Evolutionary conservation across 2,113 vertebrate species (phyloP).

Genomic region (Nothoprocta pentlandii): DNA sequence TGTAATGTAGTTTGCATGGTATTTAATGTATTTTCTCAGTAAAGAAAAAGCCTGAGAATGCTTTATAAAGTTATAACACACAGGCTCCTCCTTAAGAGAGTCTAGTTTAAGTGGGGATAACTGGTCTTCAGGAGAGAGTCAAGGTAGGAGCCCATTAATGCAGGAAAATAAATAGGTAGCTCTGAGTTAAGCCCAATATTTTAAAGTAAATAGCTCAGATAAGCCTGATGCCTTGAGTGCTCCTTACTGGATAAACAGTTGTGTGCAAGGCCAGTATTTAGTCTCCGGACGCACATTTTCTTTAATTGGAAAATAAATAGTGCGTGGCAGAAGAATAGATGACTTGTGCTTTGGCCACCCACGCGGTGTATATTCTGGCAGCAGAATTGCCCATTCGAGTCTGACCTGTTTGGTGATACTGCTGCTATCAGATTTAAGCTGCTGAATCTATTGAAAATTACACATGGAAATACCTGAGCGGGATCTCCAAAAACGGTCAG

Average conservation of each 20-base stretch:
- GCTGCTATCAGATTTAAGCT: neutral
- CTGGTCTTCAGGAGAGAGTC: slow-evolving; percentile 10
- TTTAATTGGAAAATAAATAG: slow-evolving; percentile 67
- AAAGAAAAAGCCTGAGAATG: neutral
- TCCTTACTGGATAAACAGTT: slow-evolving; percentile 58
- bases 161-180: slow-evolving; percentile 44
- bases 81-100: neutral
- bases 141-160: slow-evolving; percentile 5
- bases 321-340: slow-evolving; percentile 52
- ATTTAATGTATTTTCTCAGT: neutral
- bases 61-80: slow-evolving; percentile 5
- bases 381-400: slow-evolving; percentile 13
- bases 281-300: slow-evolving; percentile 41
- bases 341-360: slow-evolving; percentile 51
- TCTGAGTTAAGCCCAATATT: slow-evolving; percentile 27
- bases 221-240: slow-evolving; percentile 34
- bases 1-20: no score
- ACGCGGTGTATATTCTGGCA: slow-evolving; percentile 24
- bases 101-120: neutral
- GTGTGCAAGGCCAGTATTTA: neutral
- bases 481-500: neutral
- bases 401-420: neutral
- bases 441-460: neutral
- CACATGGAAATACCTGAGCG: neutral
- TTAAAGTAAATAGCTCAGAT: slow-evolving; percentile 44